These are phyloP conservation scores for Steatornis caripensis DNA, from an alignment of 2,113 vertebrate species.

Conservation along the genomic window DNA sequence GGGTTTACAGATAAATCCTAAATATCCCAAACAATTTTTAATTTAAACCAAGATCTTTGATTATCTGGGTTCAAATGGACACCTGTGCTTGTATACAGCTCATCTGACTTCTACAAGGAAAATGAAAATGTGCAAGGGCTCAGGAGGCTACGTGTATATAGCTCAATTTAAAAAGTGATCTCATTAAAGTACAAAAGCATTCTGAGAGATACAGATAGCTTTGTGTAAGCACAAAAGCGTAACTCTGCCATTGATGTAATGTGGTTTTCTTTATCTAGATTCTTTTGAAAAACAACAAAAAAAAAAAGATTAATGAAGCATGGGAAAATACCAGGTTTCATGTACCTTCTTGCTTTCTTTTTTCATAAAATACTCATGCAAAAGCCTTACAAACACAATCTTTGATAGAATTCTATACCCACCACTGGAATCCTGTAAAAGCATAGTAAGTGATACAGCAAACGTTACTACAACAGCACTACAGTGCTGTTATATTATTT, in stretches of 20 bases:
- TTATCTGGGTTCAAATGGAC: not conserved
- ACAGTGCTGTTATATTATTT: not conserved
- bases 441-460: not conserved
- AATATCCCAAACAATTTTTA: not conserved
- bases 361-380: not conserved
- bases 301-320: not conserved
- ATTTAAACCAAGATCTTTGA: not conserved
- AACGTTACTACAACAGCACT: not conserved
- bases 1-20: not conserved
- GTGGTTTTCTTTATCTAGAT: not conserved
- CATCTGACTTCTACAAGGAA: not conserved
- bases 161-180: not conserved
- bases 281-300: not conserved
- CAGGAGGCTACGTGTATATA: not conserved
- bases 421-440: not conserved
- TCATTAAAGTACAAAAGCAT: not conserved
- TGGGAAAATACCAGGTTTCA: not conserved
- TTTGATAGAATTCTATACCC: not conserved
- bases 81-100: not conserved
- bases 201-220: not conserved
- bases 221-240: not conserved
- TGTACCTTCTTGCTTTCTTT: not conserved
- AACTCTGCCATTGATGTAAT: not conserved
- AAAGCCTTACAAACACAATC: not conserved
- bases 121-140: not conserved